A percentile compares a stretch with the other conserved stretches of the same genome.
These are phyloP conservation scores for Scatophagus argus DNA, from an alignment of 2,113 vertebrate species.

Conservation along the genomic window DNA sequence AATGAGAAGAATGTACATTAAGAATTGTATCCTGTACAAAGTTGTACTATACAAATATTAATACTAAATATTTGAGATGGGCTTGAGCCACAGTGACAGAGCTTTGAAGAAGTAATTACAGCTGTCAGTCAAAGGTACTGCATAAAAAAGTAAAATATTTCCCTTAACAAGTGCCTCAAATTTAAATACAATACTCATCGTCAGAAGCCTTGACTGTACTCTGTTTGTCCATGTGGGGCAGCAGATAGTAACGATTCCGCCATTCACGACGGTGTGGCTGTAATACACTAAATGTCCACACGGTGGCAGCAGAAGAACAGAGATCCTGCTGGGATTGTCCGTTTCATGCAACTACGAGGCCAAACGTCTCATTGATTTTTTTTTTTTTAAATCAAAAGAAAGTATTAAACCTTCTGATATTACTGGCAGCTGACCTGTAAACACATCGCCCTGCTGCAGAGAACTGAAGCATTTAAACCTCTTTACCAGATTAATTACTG, in stretches of 20 bases:
- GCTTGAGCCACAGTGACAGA: not conserved
- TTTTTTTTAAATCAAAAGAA: not conserved
- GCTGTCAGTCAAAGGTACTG: no score
- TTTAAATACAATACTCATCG: not conserved
- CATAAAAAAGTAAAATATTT: not conserved
- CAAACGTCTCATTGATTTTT: not conserved
- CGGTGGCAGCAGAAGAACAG: conserved; percentile 65
- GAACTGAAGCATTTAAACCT: not conserved
- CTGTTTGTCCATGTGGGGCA: conserved; percentile 26
- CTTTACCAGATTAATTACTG: not conserved
- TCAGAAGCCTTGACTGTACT: not conserved
- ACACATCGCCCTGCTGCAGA: not conserved
- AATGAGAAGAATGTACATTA: not conserved
- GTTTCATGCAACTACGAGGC: not conserved
- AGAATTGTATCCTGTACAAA: not conserved
- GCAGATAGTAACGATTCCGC: not conserved
- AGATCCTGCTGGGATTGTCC: not conserved
- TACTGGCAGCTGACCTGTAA: not conserved
- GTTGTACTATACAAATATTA: not conserved
- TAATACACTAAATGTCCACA: conserved; percentile 56
- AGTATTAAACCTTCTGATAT: not conserved
- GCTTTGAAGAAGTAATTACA: no score
- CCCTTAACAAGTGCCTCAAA: not conserved
- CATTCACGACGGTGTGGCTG: not conserved
- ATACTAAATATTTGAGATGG: not conserved